Conservation (phyloP, 2,888 invertebrate genomes). For the Gastrophysa polygoni region DNA sequence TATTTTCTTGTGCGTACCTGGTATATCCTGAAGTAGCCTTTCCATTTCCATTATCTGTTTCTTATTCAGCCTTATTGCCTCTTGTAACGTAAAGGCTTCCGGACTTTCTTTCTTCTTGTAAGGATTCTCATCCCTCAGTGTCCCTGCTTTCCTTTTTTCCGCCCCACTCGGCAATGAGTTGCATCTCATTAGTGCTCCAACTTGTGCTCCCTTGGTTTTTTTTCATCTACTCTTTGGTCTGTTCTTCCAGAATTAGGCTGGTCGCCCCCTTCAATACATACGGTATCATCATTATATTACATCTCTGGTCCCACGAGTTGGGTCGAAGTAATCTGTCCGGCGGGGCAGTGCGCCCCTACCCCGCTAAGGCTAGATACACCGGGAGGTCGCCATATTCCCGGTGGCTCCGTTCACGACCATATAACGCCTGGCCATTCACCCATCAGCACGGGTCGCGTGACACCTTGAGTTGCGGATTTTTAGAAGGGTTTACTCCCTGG, state of each 20-base stretch:
- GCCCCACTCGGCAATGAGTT: neutral
- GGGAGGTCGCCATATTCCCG: neutral
- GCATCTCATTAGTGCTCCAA: neutral
- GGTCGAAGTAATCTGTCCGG: neutral
- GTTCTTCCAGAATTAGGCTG: slow-evolving; percentile 2
- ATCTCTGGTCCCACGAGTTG: neutral
- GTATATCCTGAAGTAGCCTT: neutral
- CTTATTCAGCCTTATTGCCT: neutral
- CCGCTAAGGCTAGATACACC: neutral
- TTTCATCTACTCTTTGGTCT: neutral
- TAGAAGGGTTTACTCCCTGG: too few species aligned
- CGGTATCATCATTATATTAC: neutral
- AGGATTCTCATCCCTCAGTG: neutral
- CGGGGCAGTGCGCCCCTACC: neutral
- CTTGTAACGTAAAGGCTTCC: neutral
- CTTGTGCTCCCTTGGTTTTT: neutral
- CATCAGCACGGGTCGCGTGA: neutral
- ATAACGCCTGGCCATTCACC: neutral
- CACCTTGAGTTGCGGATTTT: neutral
- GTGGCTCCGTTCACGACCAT: neutral
- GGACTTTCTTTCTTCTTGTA: slow-evolving; percentile 4
- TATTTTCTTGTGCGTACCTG: neutral
- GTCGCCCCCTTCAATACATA: slow-evolving; percentile 1
- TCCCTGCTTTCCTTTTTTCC: neutral
- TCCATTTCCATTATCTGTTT: neutral